Evolutionary conservation across 1,140 invertebrate species (phyloP).

Genomic region (Oreohelix idahoensis): DNA sequence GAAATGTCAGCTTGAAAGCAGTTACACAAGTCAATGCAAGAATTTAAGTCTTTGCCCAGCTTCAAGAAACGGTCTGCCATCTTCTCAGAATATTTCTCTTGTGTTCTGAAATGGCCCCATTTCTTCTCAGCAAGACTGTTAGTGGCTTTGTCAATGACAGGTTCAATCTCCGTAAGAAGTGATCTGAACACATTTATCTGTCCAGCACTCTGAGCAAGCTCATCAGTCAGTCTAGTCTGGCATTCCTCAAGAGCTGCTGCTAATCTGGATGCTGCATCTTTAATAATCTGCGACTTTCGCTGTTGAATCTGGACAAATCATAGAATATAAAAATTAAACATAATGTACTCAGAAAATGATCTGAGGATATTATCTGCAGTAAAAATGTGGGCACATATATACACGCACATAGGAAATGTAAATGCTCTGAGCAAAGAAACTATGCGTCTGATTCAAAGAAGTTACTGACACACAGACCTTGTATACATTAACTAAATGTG

Average conservation of each 20-base stretch:
- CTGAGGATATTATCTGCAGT: too few relatives aligned
- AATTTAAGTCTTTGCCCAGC: background rate
- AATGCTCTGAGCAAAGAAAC: too few relatives aligned
- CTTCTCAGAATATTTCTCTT: constrained; percentile 1
- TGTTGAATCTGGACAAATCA: constrained; percentile 4
- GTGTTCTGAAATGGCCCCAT: background rate
- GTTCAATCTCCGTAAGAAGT: constrained; percentile 1
- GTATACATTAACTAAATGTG: too few relatives aligned
- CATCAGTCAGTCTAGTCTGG: constrained; percentile 15
- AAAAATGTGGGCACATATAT: too few relatives aligned
- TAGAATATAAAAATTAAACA: too few relatives aligned
- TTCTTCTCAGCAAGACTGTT: background rate
- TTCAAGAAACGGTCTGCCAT: constrained; percentile 9
- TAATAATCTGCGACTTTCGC: constrained; percentile 19
- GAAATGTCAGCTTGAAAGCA: constrained; percentile 26
- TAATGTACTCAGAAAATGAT: too few relatives aligned
- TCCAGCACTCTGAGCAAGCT: constrained; percentile 6
- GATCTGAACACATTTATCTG: constrained; percentile 9
- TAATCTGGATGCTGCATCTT: background rate
- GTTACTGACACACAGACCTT: too few relatives aligned
- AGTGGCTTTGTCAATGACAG: background rate
- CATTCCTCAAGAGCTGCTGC: constrained; percentile 16
- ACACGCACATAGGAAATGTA: too few relatives aligned
- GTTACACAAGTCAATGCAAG: background rate
- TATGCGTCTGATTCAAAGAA: too few relatives aligned